These are phyloP conservation scores for Chalcis sispes DNA, from an alignment of 2,888 invertebrate species.

Conservation along the genomic window DNA sequence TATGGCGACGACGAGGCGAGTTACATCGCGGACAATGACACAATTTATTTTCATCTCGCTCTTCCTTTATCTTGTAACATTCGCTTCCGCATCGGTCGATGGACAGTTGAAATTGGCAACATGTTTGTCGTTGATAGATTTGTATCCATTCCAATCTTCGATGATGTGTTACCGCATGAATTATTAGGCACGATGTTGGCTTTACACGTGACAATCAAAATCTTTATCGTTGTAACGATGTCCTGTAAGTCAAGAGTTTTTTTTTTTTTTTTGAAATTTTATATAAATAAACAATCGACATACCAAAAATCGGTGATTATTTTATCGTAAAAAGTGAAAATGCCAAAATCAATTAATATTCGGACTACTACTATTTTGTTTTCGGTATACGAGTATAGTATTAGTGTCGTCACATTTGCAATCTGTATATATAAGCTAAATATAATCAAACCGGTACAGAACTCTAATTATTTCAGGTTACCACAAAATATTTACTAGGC, in stretches of 20 bases:
- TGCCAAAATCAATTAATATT: too few relatives aligned
- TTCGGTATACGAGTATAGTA: too few relatives aligned
- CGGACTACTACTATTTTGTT: too few relatives aligned
- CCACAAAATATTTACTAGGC: conserved; percentile 29
- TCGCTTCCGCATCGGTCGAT: conserved; percentile 10
- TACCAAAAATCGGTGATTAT: too few relatives aligned
- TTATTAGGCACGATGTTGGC: conserved; percentile 2
- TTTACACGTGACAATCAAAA: not conserved
- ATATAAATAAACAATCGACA: too few relatives aligned
- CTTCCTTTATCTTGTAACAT: conserved; percentile 2
- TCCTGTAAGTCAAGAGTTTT: too few relatives aligned
- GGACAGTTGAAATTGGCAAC: conserved; percentile 34
- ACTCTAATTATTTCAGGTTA: conserved; percentile 41
- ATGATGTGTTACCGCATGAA: conserved; percentile 22
- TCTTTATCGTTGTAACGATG: too few relatives aligned
- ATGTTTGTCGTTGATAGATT: conserved; percentile 25
- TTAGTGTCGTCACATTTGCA: conserved; percentile 3
- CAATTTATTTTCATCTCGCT: conserved; percentile 37
- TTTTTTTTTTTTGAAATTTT: too few relatives aligned
- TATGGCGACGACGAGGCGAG: too few relatives aligned
- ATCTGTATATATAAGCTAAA: conserved; percentile 23
- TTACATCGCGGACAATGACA: too few relatives aligned
- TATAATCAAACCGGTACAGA: conserved; percentile 24
- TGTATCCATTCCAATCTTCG: conserved; percentile 14
- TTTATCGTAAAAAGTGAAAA: too few relatives aligned